Base-by-base conservation (phyloP, 2,888 invertebrate species). In the Drosophila subquinaria region DNA sequence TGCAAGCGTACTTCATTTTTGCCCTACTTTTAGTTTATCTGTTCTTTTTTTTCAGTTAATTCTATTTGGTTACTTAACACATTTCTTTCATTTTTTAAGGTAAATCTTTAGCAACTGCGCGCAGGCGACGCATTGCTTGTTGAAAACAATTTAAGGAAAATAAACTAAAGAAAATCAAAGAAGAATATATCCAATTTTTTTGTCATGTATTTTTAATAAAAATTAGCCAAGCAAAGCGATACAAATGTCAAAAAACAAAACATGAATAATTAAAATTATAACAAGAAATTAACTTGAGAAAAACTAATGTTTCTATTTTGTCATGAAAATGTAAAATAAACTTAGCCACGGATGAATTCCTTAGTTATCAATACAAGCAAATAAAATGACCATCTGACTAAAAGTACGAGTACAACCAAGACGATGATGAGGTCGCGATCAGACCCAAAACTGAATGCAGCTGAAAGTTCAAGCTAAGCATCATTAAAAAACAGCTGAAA, bases 91-190 rank as follows among this genome's bases (percentile, higher is more conserved):
- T 52, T 6, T 45, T 23, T 45, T 45, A 45, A 45, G 23, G 20
- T 6, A 30, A 38, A 15, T 59, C 30, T 72, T 70, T 56, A 53
- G 80, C 80, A 68, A 64, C 61, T 76, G 80, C 76, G 79, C 79
- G 77, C 77, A 71, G 79, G 79, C 76, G 80, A 64, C 65, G 76
- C 68, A 64, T 61, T 79, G 70, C 63, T 68, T 64, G 45, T 68
- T 63, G 38, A 57, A 57, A 57, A 50, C 30, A 68, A 55, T 45
- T 47, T 11, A 48, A 48, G 15, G 42, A 48, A 20, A 17, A 23
- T 23, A 23, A 17, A 42, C 40, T 40, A 8, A 42, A 17, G 35
- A n/a, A n/a, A 73, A 68, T 52, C 33, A 47, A 61, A 55, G 17
- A 17, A 17, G 27, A 53, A 71, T 70, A 77, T 67, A 75, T 64